Base-by-base conservation (phyloP, 2,888 invertebrate species). In the Oscheius sp. region DNA sequence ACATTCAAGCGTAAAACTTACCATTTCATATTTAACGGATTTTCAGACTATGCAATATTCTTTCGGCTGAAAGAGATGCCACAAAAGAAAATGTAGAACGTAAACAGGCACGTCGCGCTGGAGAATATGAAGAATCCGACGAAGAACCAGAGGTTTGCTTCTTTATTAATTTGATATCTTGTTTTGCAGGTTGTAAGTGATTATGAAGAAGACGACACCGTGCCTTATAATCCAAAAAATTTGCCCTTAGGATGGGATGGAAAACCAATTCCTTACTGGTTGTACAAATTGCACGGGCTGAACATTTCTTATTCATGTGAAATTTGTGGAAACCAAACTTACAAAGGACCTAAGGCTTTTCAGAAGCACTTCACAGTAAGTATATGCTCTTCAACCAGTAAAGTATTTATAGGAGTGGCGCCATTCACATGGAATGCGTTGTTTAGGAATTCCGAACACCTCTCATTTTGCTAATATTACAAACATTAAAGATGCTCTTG, bases 401-500 rank as follows among this genome's bases (percentile, higher is more conserved):
- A 59, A 16, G 21, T 16, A n/a, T 23, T 84, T 88, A 7, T 80
- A 92, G 91, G 92, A 93, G 88, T 93, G 92, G 92, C 89, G 93
- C 69, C 93, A 93, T 88, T 92, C 93, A 41, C 92, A 92, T 85
- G 98, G 98, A 45, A 99, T 99, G 98, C 92, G 97, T 25, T 99
- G 99, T 89, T 92, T 99, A 18, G 98, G 98, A 6, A 99, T 99
- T 84, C 99, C 99, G 0, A 99, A 99, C 89, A 99, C 99, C 0
- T 98, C 99, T 0, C 99, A 99, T 91, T 99, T 99, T 91, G 98
- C 99, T 0, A 99, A 99, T 89, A 98, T 99, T 46, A 99, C 98
- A 0, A 95, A 96, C 49, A 88, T 87, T 76, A 80, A 83, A 27
- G 88, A 87, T 53, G 87, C 87, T 0, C 77, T 86, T 91, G 78